Conservation (phyloP, 2,113 vertebrate species). For the Brachyhypopomus occidentalis region DNA sequence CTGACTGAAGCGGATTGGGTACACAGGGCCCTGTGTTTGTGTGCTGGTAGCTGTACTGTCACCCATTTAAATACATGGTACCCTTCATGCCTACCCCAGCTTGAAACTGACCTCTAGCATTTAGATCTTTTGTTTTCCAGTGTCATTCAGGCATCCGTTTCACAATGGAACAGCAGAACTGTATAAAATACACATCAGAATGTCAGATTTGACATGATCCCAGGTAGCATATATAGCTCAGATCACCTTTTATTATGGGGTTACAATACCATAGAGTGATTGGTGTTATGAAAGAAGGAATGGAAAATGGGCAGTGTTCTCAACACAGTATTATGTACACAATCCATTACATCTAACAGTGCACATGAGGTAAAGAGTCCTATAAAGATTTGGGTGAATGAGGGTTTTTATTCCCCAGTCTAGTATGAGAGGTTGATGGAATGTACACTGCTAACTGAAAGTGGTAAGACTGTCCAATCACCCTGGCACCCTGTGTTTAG, state of each 20-base stretch:
- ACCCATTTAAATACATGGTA: not conserved
- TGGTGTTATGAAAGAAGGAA: too few relatives aligned
- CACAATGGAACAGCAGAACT: not conserved
- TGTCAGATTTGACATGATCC: not conserved
- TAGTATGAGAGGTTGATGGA: not conserved
- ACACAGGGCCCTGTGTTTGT: too few relatives aligned
- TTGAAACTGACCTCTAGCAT: not conserved
- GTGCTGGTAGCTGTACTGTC: not conserved
- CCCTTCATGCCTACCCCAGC: not conserved
- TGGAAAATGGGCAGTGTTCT: too few relatives aligned
- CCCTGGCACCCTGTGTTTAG: slow-evolving; percentile 7
- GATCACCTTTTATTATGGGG: not conserved
- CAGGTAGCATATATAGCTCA: not conserved
- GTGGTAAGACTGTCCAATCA: not conserved
- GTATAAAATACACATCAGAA: not conserved
- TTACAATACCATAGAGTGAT: not conserved
- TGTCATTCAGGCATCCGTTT: not conserved
- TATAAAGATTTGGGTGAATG: not conserved
- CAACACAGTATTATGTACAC: too few relatives aligned
- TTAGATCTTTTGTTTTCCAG: slow-evolving; percentile 6
- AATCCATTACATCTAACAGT: not conserved
- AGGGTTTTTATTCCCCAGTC: not conserved
- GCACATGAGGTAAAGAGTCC: not conserved
- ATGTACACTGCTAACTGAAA: slow-evolving; percentile 11
- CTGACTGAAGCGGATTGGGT: too few relatives aligned